Conservation (phyloP, 2,888 invertebrate genomes). For the Actias luna region DNA sequence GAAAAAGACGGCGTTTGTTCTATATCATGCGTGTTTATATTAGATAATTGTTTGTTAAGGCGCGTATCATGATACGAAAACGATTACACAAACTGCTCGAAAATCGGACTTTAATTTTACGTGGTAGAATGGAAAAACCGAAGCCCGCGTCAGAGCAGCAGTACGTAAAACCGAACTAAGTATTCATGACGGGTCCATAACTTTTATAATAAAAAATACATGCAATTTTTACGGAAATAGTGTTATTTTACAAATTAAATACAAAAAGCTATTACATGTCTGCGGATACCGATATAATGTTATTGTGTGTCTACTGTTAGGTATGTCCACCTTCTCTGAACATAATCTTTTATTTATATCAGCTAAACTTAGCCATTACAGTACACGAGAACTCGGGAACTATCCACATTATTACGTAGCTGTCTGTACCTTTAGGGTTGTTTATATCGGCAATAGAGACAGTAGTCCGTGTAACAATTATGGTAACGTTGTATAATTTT, state of each 20-base stretch:
- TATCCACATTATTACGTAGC: not conserved
- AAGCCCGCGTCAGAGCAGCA: not conserved
- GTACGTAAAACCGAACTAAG: too few species aligned
- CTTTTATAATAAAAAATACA: too few species aligned
- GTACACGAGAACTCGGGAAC: not conserved
- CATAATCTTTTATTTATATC: slow-evolving; percentile 21
- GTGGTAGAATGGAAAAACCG: not conserved
- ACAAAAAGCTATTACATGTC: not conserved
- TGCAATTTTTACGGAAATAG: not conserved
- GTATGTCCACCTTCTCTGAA: slow-evolving; percentile 1
- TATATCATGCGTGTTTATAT: not conserved
- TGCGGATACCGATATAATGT: too few species aligned
- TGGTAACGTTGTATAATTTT: not conserved
- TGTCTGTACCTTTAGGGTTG: not conserved
- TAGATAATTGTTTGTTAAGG: not conserved
- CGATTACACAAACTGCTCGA: not conserved
- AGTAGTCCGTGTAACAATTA: not conserved
- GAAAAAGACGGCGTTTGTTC: not conserved
- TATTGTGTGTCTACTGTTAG: not conserved
- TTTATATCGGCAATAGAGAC: not conserved
- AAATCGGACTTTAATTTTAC: too few species aligned
- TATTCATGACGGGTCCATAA: too few species aligned
- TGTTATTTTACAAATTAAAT: not conserved
- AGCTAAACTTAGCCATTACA: slow-evolving; percentile 19
- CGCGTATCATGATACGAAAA: not conserved